Percentiles rank a stretch among this genome's conserved stretches.
phyloP scores from a whole-genome alignment of 2,797 vertebrate species.

The Pipistrellus pipistrellus region DNA sequence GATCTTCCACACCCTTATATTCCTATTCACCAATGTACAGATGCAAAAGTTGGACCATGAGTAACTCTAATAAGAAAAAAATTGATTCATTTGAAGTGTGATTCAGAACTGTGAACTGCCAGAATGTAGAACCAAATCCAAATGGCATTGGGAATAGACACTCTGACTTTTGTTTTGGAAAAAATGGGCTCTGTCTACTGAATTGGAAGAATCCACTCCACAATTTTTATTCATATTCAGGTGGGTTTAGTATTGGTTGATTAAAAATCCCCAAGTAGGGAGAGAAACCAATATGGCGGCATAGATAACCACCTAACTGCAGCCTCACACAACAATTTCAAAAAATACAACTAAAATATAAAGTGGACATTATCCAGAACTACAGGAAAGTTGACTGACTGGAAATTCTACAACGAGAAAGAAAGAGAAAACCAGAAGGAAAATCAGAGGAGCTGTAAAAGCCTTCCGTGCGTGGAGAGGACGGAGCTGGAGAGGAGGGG shows the following conservation, averaged over 20 bases:
- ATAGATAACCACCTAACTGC: too few species aligned
- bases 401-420: too few species aligned
- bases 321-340: too few species aligned
- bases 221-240: background rate
- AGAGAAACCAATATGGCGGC: too few species aligned
- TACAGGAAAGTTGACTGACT: too few species aligned
- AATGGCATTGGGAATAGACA: background rate
- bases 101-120: background rate
- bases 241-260: background rate
- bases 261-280: background rate
- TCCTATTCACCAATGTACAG: background rate
- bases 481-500: too few species aligned
- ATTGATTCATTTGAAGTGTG: background rate
- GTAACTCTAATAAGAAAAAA: background rate
- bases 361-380: too few species aligned
- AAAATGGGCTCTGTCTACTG: background rate
- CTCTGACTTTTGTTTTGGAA: background rate
- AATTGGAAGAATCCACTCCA: background rate
- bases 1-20: background rate
- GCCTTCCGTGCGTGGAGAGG: too few species aligned
- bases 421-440: too few species aligned
- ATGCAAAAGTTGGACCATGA: background rate
- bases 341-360: too few species aligned
- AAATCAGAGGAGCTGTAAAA: too few species aligned
- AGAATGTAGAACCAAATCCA: background rate